Evolutionary conservation across 2,888 invertebrate genomes (phyloP).

Genomic region (Oligia strigilis): DNA sequence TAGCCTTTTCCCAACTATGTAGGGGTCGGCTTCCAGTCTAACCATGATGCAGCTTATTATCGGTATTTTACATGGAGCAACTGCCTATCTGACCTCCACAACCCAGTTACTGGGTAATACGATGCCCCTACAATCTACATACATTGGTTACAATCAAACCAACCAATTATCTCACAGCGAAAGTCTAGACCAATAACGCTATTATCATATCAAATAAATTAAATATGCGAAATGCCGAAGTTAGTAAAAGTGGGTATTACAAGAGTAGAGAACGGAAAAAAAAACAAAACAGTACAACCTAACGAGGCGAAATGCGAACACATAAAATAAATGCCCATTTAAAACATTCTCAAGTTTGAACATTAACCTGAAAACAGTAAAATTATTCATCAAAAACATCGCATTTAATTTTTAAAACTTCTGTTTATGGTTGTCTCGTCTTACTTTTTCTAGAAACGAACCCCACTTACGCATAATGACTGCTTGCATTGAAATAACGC

Average conservation of each 20-base stretch:
- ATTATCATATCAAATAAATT: conserved; percentile 44
- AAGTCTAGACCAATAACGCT: conserved; percentile 51
- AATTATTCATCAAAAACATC: conserved; percentile 68
- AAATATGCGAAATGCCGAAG: conserved; percentile 24
- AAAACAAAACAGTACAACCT: conserved; percentile 46
- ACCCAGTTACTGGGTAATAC: too few species aligned
- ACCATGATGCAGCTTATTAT: too few species aligned
- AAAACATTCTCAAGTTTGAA: conserved; percentile 64
- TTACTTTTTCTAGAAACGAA: conserved; percentile 68
- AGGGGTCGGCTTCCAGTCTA: too few species aligned
- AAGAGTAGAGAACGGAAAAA: conserved; percentile 43
- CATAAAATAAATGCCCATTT: conserved; percentile 64
- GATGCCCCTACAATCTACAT: too few species aligned
- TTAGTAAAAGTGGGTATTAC: conserved; percentile 51
- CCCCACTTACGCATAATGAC: conserved; percentile 66
- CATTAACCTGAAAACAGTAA: conserved; percentile 74
- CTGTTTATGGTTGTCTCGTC: conserved; percentile 62
- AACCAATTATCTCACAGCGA: conserved; percentile 32
- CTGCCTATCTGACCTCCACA: too few species aligned
- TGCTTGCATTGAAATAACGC: conserved; percentile 52
- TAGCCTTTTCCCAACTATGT: too few species aligned
- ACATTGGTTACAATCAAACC: background rate
- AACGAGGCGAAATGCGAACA: conserved; percentile 60
- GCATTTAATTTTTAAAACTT: conserved; percentile 66
- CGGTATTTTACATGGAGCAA: too few species aligned